A percentile compares a stretch with the other conserved stretches of the same genome.
Evolutionary conservation across 2,888 invertebrate species (phyloP).

Genomic region (Drosophila anomalata): DNA sequence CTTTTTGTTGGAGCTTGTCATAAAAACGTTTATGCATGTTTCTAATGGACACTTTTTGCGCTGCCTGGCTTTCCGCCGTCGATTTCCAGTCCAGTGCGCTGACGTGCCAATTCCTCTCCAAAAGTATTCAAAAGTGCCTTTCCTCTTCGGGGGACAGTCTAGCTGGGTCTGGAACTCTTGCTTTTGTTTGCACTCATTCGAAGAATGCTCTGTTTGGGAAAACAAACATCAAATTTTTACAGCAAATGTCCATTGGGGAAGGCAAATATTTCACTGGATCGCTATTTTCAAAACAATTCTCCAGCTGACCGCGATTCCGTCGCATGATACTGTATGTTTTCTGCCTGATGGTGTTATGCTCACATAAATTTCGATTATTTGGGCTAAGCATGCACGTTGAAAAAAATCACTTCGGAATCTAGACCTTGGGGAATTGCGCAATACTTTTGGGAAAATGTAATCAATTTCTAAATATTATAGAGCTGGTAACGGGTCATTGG

Average conservation of each 20-base stretch:
- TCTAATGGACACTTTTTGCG: conserved; percentile 74
- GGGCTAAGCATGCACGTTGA: conserved; percentile 24
- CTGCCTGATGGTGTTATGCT: conserved; percentile 8
- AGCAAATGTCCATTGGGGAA: conserved; percentile 36
- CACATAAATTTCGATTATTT: conserved; percentile 55
- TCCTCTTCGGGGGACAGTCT: neutral
- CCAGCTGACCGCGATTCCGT: conserved; percentile 68
- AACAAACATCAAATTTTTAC: conserved; percentile 49
- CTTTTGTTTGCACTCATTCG: conserved; percentile 34
- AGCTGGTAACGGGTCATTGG: conserved; percentile 21
- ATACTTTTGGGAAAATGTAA: neutral
- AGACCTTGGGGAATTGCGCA: conserved; percentile 36
- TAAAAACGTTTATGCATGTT: conserved; percentile 60
- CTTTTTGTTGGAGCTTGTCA: conserved; percentile 38
- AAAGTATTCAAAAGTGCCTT: conserved; percentile 14
- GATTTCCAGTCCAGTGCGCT: conserved; percentile 70
- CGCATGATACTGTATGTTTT: conserved; percentile 30
- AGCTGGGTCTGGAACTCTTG: conserved; percentile 16
- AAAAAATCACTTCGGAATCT: neutral
- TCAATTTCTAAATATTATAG: neutral
- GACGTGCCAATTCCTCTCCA: conserved; percentile 49
- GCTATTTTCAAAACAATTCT: conserved; percentile 67
- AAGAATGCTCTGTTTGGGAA: conserved; percentile 22
- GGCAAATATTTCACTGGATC: conserved; percentile 57
- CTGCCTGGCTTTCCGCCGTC: conserved; percentile 51